These are phyloP conservation scores for Lithobates sylvaticus DNA, from an alignment of 2,797 vertebrate genomes.

Conservation along the genomic window DNA sequence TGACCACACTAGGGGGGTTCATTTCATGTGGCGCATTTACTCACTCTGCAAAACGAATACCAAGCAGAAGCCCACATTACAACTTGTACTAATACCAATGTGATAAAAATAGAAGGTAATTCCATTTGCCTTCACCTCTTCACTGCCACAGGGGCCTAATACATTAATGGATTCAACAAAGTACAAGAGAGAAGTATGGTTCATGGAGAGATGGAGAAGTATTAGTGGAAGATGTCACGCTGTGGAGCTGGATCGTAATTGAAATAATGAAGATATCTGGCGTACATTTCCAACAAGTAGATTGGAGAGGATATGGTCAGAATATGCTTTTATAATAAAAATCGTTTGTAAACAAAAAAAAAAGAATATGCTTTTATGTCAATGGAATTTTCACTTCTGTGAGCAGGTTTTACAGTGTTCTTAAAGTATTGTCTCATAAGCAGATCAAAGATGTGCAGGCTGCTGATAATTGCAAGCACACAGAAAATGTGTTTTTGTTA, in stretches of 20 bases:
- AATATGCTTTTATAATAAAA: background rate
- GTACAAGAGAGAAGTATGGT: constrained; percentile 24
- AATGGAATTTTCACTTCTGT: background rate
- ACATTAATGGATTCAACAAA: constrained; percentile 51
- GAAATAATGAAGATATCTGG: constrained; percentile 38
- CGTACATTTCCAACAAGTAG: background rate
- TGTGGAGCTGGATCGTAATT: constrained; percentile 13
- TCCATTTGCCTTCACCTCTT: constrained; percentile 52
- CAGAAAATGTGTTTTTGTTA: background rate
- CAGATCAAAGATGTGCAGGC: background rate
- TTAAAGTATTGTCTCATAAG: background rate
- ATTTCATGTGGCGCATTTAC: constrained; percentile 19
- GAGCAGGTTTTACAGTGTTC: background rate
- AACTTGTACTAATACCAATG: constrained; percentile 38
- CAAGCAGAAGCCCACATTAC: constrained; percentile 19
- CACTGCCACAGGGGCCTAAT: constrained; percentile 43
- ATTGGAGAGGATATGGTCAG: constrained; percentile 8
- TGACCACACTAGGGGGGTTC: background rate
- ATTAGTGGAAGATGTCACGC: constrained; percentile 17
- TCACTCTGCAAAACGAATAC: constrained; percentile 13
- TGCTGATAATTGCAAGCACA: background rate
- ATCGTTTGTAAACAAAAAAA: too few species aligned
- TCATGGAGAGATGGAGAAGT: background rate
- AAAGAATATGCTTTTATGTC: background rate
- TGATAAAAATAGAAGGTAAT: constrained; percentile 56